Evolutionary conservation across 2,797 vertebrate species (phyloP), one percentile per base, ranked within the genome.

Genomic region (Clarias pachynema): DNA sequence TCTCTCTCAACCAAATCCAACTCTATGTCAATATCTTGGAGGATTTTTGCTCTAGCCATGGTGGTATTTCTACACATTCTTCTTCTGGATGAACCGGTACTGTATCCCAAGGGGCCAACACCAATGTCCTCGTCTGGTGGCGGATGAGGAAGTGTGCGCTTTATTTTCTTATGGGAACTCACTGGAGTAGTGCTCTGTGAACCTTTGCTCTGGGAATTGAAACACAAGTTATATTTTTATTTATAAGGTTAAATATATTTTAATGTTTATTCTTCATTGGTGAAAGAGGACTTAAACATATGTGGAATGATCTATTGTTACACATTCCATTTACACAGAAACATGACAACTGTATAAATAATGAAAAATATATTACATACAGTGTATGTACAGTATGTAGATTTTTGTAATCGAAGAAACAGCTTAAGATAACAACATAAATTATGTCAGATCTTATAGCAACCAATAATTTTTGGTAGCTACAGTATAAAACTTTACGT

Each of bases 21-120:
- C 91, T 99, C 99, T 91, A 99, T 97, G 92, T 99, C 99, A 91
- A 99, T 99, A 89, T 99, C 99, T 90, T 99, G 98, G 81, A 99
- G 95, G 89, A 99, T 99, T 95, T 99, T 99, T 87, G 98, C 99
- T 79, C 98, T 94, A 60, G 99, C 99, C 96, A 99, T 98, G 12
- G 98, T 99, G 86, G 95, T 99, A 90, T 97, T 98, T 89, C 99
- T 96, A 86, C 97, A 98, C 85, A 99, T 97, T 89, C 98, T 96
- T 75, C 98, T 97, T 63, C 98, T 95, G 87, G 97, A 96, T 3
- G 98, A 98, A 89, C 97, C 97, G 82, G 96, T 95, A 87, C 94
- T 94, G 77, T 97, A 99, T 3, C 96, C 93, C 0, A 96, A 94
- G 77, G 96, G 95, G 87, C 95, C 95, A 69, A 94, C 92, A 78